Base-by-base conservation (phyloP, 2,113 vertebrate genomes). In the Toxotes jaculatrix region DNA sequence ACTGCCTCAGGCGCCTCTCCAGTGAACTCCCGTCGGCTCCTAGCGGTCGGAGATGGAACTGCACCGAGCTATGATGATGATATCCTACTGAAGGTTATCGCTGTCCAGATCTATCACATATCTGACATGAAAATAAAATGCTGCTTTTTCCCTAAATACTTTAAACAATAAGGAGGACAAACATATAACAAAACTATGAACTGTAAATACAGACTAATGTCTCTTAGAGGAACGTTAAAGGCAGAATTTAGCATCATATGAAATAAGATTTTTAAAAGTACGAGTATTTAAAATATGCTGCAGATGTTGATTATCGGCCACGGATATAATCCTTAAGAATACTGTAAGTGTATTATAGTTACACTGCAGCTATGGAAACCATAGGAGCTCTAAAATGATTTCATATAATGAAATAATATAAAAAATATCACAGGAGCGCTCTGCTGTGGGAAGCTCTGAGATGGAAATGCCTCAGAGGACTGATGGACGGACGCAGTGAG, bases 1-100 rank as follows among this genome's bases (percentile, higher is more conserved):
- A 56, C 68, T 23, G 83, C 82, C 83, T 70, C 74, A 47, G 60
- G 75, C 68, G 0, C 40, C 55, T 84, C 86, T 91, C 74, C 67
- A 56, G 74, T 89, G 87, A 90, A 74, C 82, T 90, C 90, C 93
- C 82, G 81, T 90, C 92, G 93, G 78, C 94, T 89, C 91, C 94
- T 94, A 92, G 93, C 51, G 94, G 91, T 38, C 2, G 19, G 9
- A 85, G 2, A 0, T 0, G 68, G 88, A 82, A 93, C 64, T 88
- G 84, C 92, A 92, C 7, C 71, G 9, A 23, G 23, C 27, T 42
- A 27, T 27, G 19, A 55, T 38, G 38, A 0, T 16, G 5, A 53
- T 55, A 6, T 19, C 16, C 45, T 1, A 49, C 27, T 45, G 32
- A 57, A n/a, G 34, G 13, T 53, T 7, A 8, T 1, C 31, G 19